Conservation (phyloP, 1,140 invertebrate genomes). For the Pemphigus obesinymphae region DNA sequence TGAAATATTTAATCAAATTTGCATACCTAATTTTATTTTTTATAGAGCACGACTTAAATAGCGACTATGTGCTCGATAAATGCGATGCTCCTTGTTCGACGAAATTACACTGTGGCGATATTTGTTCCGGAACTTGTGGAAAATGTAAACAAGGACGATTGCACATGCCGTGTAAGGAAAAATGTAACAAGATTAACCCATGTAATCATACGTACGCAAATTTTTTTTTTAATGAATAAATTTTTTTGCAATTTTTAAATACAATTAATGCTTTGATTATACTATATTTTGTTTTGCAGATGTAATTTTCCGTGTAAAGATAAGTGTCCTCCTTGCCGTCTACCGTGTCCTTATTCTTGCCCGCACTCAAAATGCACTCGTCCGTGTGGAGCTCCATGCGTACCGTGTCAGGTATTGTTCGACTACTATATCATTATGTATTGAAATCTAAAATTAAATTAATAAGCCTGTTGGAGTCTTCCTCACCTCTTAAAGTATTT, state of each 20-base stretch:
- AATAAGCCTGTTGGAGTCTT: too few relatives aligned
- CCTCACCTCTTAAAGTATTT: too few relatives aligned
- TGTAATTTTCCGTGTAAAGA: slow-evolving; percentile 60
- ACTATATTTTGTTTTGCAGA: too few relatives aligned
- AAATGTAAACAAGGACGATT: slow-evolving; percentile 55
- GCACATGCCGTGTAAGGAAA: slow-evolving; percentile 54
- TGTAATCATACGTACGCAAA: slow-evolving; percentile 53
- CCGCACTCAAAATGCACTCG: slow-evolving; percentile 56
- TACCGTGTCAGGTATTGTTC: slow-evolving; percentile 55
- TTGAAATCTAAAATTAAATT: too few relatives aligned
- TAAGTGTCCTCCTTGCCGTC: slow-evolving; percentile 60
- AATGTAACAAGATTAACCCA: too few relatives aligned
- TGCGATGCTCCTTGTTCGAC: slow-evolving; percentile 49
- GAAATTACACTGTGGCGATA: slow-evolving; percentile 51
- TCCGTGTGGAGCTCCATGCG: slow-evolving; percentile 60
- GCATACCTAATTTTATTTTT: too few relatives aligned
- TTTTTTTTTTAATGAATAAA: too few relatives aligned
- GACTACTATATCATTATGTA: too few relatives aligned
- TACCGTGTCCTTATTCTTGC: slow-evolving; percentile 58
- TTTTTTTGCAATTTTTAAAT: too few relatives aligned
- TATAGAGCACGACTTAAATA: slow-evolving; percentile 8
- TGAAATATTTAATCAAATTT: too few relatives aligned
- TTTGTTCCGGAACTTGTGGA: slow-evolving; percentile 52
- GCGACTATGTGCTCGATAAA: slow-evolving; percentile 42
- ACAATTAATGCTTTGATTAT: too few relatives aligned